Evolutionary conservation across 2,888 invertebrate genomes (phyloP).

Genomic region (Spilarctia lutea): DNA sequence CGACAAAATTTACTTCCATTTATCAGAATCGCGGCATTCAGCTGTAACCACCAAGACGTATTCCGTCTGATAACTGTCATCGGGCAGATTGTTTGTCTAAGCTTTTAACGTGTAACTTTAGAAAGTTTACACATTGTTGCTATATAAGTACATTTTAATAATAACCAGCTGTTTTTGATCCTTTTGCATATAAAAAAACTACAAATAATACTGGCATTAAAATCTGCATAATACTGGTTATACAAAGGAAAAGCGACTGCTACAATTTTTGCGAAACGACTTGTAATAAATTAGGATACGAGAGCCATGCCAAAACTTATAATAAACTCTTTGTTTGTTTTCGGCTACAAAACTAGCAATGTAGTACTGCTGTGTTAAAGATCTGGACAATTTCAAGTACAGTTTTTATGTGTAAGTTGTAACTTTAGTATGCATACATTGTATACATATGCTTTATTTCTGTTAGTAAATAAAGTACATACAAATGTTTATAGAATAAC

Average conservation of each 20-base stretch:
- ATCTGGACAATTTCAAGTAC: slow-evolving; percentile 31
- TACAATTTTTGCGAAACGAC: slow-evolving; percentile 45
- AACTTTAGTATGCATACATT: slow-evolving; percentile 11
- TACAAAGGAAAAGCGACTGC: slow-evolving; percentile 37
- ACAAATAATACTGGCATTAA: slow-evolving; percentile 14
- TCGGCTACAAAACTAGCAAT: slow-evolving; percentile 34
- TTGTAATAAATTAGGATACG: slow-evolving; percentile 49
- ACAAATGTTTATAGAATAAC: not conserved
- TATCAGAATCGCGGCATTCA: not conserved
- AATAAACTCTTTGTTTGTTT: slow-evolving; percentile 45
- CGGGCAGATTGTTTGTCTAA: not conserved
- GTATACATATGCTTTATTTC: not conserved
- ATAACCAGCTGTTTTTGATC: not conserved
- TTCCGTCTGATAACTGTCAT: not conserved
- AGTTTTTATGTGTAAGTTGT: slow-evolving; percentile 33
- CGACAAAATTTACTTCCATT: not conserved
- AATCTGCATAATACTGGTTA: slow-evolving; percentile 25
- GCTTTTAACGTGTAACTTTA: not conserved
- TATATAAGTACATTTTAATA: not conserved
- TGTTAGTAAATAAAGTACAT: not conserved
- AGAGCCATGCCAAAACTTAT: slow-evolving; percentile 50
- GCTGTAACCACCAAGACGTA: not conserved
- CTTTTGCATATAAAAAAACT: slow-evolving; percentile 1
- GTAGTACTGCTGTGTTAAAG: slow-evolving; percentile 40
- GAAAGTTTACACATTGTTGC: not conserved